These are phyloP conservation scores for Metallyticus violacea DNA, from an alignment of 2,888 invertebrate genomes.

Conservation along the genomic window DNA sequence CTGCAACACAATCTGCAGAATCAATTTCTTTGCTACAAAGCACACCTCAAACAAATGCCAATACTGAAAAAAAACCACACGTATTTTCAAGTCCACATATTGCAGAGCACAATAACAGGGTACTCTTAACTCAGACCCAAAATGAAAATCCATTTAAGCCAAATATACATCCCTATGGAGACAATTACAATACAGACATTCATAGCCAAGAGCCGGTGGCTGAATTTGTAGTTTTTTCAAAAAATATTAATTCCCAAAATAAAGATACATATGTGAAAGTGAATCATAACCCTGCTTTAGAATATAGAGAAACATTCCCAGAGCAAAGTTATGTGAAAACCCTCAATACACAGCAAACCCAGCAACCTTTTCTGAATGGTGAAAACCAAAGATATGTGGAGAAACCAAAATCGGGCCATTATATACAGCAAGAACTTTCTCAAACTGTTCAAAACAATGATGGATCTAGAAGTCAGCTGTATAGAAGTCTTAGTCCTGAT, in stretches of 20 bases:
- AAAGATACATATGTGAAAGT: not conserved
- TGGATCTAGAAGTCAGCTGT: not conserved
- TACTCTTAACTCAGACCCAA: not conserved
- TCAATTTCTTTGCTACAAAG: not conserved
- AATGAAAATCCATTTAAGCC: constrained; percentile 21
- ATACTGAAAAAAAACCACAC: not conserved
- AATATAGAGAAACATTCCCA: not conserved
- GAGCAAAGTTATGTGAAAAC: not conserved
- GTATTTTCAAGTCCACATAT: not conserved
- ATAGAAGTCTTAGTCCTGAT: not conserved
- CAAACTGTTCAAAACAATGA: not conserved
- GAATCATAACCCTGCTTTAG: too few relatives aligned
- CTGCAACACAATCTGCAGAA: not conserved
- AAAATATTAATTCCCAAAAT: not conserved
- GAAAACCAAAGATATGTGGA: not conserved
- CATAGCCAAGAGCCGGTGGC: not conserved
- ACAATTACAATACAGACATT: not conserved
- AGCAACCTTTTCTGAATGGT: not conserved
- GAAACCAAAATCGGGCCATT: not conserved
- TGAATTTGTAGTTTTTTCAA: not conserved
- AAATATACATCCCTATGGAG: constrained; percentile 18
- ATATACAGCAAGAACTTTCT: too few relatives aligned
- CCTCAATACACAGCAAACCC: not conserved
- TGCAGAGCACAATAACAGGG: not conserved
- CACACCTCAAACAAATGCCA: not conserved